These are phyloP conservation scores for Oncorhynchus mykiss DNA, from an alignment of 2,113 vertebrate genomes.

Conservation along the genomic window DNA sequence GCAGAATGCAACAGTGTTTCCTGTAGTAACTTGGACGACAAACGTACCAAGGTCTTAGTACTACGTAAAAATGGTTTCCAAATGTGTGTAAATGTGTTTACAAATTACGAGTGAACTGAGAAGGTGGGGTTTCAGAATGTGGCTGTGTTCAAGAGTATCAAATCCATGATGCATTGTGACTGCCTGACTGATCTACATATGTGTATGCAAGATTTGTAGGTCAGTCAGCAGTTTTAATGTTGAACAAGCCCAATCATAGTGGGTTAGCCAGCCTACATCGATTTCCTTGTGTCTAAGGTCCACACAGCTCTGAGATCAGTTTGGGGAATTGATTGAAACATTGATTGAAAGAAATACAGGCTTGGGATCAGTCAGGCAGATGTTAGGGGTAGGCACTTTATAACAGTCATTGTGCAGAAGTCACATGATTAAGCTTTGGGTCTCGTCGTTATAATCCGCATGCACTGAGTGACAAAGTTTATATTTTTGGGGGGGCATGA, in stretches of 20 bases:
- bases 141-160: no score
- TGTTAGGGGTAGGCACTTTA: constrained; percentile 25
- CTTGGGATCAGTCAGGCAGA: constrained; percentile 31
- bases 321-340: neutral
- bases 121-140: no score
- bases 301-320: neutral
- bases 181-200: no score
- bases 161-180: no score
- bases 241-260: no score
- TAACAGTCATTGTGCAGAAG: constrained; percentile 30
- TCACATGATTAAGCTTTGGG: constrained; percentile 54
- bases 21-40: constrained; percentile 6
- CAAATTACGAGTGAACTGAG: no score
- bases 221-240: no score
- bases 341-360: neutral
- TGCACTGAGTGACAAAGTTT: neutral
- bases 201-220: no score
- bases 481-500: neutral
- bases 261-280: no score
- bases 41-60: neutral
- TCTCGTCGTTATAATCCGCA: constrained; percentile 33
- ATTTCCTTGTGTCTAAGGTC: neutral
- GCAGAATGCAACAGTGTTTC: neutral
- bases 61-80: neutral
- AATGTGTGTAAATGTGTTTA: no score